Evolutionary conservation across 1,140 invertebrate species (phyloP).

Genomic region (Harlomillsia oculata): DNA sequence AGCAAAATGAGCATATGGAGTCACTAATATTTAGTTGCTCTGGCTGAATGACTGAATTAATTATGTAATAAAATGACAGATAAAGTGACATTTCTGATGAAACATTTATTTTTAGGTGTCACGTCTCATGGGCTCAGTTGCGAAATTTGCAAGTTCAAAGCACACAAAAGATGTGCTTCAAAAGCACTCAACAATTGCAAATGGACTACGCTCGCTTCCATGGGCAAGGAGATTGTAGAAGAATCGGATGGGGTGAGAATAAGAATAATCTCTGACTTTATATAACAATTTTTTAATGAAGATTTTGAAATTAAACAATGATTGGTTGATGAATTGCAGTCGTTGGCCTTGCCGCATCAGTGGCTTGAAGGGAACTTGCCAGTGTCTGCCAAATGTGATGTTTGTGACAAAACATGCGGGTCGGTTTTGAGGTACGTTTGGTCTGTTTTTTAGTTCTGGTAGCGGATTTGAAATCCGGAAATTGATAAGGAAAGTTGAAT

Average conservation of each 20-base stretch:
- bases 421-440: conserved; percentile 69
- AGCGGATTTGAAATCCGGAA: not conserved
- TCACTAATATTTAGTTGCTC: too few species aligned
- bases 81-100: not conserved
- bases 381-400: conserved; percentile 80
- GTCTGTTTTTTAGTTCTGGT: too few species aligned
- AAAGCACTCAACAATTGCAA: conserved; percentile 91
- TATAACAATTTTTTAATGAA: not conserved
- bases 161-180: conserved; percentile 83
- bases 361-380: conserved; percentile 97
- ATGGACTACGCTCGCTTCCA: conserved; percentile 87
- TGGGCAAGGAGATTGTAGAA: conserved; percentile 87
- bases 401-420: conserved; percentile 95
- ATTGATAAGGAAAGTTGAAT: not conserved
- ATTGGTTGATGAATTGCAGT: conserved; percentile 35
- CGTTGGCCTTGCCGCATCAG: conserved; percentile 89
- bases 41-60: too few species aligned
- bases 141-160: conserved; percentile 94
- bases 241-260: conserved; percentile 74
- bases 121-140: conserved; percentile 89
- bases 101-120: conserved; percentile 52
- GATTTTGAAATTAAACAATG: conserved; percentile 6
- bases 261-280: not conserved
- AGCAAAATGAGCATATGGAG: too few species aligned
- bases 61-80: too few species aligned